phyloP scores from a whole-genome alignment of 2,888 invertebrate species.

The Lithosia quadra region DNA sequence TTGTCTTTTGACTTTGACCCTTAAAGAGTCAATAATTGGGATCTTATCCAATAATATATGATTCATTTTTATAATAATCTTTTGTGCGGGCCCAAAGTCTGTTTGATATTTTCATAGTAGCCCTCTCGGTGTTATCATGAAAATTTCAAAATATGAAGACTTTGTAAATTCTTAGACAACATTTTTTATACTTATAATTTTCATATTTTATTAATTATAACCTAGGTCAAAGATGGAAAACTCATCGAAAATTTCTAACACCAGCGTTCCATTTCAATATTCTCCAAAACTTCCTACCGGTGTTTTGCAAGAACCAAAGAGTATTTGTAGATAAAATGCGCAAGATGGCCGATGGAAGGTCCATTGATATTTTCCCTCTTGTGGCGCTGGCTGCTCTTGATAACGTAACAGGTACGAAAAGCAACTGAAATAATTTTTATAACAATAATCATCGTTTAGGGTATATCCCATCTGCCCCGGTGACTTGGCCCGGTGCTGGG shows the following conservation, averaged over 20 bases:
- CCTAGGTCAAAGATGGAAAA: slow-evolving; percentile 86
- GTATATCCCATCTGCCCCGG: too few relatives aligned
- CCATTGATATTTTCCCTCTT: slow-evolving; percentile 88
- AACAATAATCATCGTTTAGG: too few relatives aligned
- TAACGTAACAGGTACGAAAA: slow-evolving; percentile 72
- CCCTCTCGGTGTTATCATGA: too few relatives aligned
- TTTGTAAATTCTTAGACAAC: not conserved
- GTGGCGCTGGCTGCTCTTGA: slow-evolving; percentile 86
- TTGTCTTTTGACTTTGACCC: too few relatives aligned
- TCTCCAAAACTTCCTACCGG: slow-evolving; percentile 90
- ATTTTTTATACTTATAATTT: not conserved
- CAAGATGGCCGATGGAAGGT: slow-evolving; percentile 66
- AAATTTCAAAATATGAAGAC: too few relatives aligned
- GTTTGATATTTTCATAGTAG: too few relatives aligned
- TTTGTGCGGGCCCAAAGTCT: too few relatives aligned
- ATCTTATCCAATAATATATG: too few relatives aligned
- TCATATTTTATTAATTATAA: slow-evolving; percentile 23
- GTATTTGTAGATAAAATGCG: slow-evolving; percentile 86
- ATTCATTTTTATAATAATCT: too few relatives aligned
- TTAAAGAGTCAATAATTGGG: too few relatives aligned
- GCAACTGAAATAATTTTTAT: not conserved
- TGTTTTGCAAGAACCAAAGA: slow-evolving; percentile 89
- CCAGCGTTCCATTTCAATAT: slow-evolving; percentile 94
- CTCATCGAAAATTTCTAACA: slow-evolving; percentile 90
- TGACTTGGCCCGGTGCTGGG: too few relatives aligned